Base-by-base conservation (phyloP, 2,888 invertebrate species). In the Sesia bembeciformis region DNA sequence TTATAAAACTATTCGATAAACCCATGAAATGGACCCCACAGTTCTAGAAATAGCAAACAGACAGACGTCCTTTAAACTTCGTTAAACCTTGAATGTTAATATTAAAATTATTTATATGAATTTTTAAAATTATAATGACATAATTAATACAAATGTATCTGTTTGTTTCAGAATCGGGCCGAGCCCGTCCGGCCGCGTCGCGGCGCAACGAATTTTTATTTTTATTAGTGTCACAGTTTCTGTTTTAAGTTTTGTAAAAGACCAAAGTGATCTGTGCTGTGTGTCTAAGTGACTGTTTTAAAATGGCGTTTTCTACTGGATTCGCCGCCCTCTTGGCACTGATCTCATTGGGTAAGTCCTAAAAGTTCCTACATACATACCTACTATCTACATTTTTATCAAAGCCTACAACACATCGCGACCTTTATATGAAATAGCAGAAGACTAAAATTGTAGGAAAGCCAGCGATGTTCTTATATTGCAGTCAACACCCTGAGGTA, bases 131-230 rank as follows among this genome's bases (percentile, higher is more conserved):
- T 23, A 1, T 23, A 23, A 23, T 23, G 23, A 1, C 23, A 2
- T 23, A 23, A 23, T 23, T 23, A 23, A 23, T 23, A 23, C 2
- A 23, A 23, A 23, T 23, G 23, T 23, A 23, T 66, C 57, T 59
- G 59, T 65, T 83, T 83, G 78, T 88, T 88, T 54, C 88, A 87
- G 88, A 79, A 79, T 72, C 81, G 84, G 84, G 81, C 85, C 62
- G 64, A 66, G 80, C 81, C 82, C 87, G 74, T 86, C 86, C 87
- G 74, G 87, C 86, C 88, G 88, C 85, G 67, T 63, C 66, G 84
- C 87, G 88, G 87, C 82, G 59, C 62, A 58, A 65, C 68, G 65
- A 72, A 62, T 70, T 73, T 65, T 57, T 56, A 69, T 72, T 72
- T 69, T 63, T 55, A 62, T 62, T 66, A 60, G 68, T 70, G 62